phyloP scores from a whole-genome alignment of 2,888 invertebrate species.

The Pimpla rufipes region DNA sequence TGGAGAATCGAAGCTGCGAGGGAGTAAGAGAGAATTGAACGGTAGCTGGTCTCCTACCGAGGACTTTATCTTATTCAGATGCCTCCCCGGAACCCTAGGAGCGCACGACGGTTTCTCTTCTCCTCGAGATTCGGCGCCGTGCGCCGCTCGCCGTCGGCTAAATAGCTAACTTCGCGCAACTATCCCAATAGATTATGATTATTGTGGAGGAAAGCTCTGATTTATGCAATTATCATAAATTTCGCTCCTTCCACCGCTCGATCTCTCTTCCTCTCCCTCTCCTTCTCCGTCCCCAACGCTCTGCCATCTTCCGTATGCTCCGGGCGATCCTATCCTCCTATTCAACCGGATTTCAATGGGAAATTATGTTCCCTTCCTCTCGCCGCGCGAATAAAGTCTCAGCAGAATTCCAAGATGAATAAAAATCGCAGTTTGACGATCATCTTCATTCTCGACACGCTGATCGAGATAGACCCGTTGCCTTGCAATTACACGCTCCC shows the following conservation, averaged over 20 bases:
- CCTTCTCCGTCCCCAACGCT: conserved; percentile 56
- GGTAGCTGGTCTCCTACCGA: conserved; percentile 70
- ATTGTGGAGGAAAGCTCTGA: conserved; percentile 85
- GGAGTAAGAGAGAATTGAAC: conserved; percentile 45
- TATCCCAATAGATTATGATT: conserved; percentile 85
- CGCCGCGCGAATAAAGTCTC: conserved; percentile 38
- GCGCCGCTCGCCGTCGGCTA: conserved; percentile 81
- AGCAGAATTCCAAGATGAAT: conserved; percentile 54
- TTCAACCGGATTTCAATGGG: conserved; percentile 83
- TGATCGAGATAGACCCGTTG: neutral
- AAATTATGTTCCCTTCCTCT: conserved; percentile 79
- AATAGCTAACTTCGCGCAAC: conserved; percentile 84
- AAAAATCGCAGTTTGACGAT: conserved; percentile 19
- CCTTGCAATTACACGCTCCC: conserved; percentile 17
- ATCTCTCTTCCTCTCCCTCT: conserved; percentile 28
- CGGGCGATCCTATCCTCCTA: conserved; percentile 81
- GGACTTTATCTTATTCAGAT: conserved; percentile 81
- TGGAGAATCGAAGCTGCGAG: conserved; percentile 30
- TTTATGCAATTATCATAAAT: conserved; percentile 85
- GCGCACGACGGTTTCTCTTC: conserved; percentile 56
- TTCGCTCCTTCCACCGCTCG: conserved; percentile 74
- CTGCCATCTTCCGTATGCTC: conserved; percentile 82
- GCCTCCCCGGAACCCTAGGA: conserved; percentile 49
- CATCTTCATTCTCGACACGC: conserved; percentile 30
- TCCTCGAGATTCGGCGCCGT: conserved; percentile 69